phyloP scores from a whole-genome alignment of 2,888 invertebrate species.

The Tipula lateralis region DNA sequence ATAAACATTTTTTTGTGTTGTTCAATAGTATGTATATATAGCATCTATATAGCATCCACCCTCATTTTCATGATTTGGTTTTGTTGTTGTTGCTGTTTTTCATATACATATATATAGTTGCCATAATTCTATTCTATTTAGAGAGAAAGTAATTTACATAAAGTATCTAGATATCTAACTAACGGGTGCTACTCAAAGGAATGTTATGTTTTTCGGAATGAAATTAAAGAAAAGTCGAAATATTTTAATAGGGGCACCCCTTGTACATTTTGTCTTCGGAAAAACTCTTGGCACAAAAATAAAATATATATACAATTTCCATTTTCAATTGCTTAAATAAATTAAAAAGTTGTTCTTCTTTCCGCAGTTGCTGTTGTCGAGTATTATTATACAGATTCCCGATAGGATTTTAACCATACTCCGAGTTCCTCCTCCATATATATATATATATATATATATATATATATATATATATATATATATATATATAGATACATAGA shows the following conservation, averaged over 20 bases:
- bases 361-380: neutral
- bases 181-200: neutral
- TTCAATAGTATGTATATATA: neutral
- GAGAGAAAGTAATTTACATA: conserved; percentile 24
- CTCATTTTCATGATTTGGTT: conserved; percentile 15
- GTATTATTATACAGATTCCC: neutral
- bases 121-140: neutral
- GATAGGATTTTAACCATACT: neutral
- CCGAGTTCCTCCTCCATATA: neutral
- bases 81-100: neutral
- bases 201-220: neutral
- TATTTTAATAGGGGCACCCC: neutral
- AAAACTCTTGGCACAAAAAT: neutral
- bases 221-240: neutral
- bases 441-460: neutral
- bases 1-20: conserved; percentile 14
- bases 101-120: too few species aligned
- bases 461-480: neutral
- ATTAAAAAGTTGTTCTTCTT: conserved; percentile 15
- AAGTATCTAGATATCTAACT: neutral
- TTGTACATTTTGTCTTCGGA: neutral
- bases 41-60: neutral
- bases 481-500: neutral
- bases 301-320: neutral
- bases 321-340: neutral